These are phyloP conservation scores for Epinephelus fuscoguttatus DNA, from an alignment of 2,113 vertebrate genomes.

Conservation along the genomic window DNA sequence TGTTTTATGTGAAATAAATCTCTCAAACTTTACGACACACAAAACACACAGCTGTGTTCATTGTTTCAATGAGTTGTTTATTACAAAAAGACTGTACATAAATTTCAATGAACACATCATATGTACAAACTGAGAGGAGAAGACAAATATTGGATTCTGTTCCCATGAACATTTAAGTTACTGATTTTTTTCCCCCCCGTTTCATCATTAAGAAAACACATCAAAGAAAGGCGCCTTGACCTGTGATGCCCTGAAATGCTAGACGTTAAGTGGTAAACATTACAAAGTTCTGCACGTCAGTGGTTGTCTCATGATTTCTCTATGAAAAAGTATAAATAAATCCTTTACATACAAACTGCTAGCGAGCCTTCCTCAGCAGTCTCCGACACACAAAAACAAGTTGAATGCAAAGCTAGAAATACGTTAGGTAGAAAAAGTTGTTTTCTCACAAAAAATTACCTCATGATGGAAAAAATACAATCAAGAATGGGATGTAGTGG, in stretches of 20 bases:
- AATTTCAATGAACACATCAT: constrained; percentile 87
- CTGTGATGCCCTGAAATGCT: constrained; percentile 80
- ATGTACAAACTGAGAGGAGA: constrained; percentile 84
- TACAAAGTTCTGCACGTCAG: constrained; percentile 75
- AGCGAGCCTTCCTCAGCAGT: constrained; percentile 61
- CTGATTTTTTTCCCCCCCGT: constrained; percentile 16
- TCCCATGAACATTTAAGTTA: constrained; percentile 80
- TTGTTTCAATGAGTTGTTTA: constrained; percentile 85
- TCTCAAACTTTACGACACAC: too few species aligned
- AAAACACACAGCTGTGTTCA: background rate
- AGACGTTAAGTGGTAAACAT: constrained; percentile 76
- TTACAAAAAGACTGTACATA: constrained; percentile 90
- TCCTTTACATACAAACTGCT: constrained; percentile 70
- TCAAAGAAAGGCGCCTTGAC: constrained; percentile 67
- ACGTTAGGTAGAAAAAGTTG: constrained; percentile 70
- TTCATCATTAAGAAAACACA: constrained; percentile 78
- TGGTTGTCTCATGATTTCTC: constrained; percentile 75
- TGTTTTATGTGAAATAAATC: too few species aligned
- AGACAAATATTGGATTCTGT: constrained; percentile 76
- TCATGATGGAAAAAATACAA: constrained; percentile 77
- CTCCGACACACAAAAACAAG: constrained; percentile 62
- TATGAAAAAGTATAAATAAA: constrained; percentile 81
- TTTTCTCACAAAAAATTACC: constrained; percentile 57
- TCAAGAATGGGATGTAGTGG: constrained; percentile 70
- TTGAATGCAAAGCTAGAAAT: constrained; percentile 73